Conservation (phyloP, 2,888 invertebrate genomes). For the Sylvicola fuscatus region DNA sequence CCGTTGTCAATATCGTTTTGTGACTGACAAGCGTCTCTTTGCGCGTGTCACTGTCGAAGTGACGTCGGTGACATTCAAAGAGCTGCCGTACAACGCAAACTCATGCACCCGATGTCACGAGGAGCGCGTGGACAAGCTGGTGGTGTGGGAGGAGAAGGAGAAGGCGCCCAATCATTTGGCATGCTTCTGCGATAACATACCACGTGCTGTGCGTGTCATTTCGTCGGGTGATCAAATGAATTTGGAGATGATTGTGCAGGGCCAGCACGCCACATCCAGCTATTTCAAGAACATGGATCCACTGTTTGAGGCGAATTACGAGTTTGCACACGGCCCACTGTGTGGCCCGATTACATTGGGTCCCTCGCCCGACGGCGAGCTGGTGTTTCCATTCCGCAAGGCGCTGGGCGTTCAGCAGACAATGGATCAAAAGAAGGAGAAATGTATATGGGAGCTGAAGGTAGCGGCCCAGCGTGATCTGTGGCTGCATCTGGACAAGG, state of each 20-base stretch:
- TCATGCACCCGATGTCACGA: conserved; percentile 73
- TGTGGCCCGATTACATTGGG: conserved; percentile 68
- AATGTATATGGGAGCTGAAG: conserved; percentile 64
- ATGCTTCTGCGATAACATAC: conserved; percentile 48
- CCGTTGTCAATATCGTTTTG: conserved; percentile 62
- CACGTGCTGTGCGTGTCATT: conserved; percentile 42
- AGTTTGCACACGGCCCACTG: conserved; percentile 74
- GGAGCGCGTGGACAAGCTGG: conserved; percentile 64
- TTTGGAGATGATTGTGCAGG: conserved; percentile 63
- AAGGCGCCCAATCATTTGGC: conserved; percentile 47
- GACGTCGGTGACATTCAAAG: conserved; percentile 65
- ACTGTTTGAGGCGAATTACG: conserved; percentile 68
- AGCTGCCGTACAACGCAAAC: conserved; percentile 55
- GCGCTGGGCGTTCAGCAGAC: conserved; percentile 37
- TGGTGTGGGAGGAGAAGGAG: conserved; percentile 57
- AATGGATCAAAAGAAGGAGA: conserved; percentile 43
- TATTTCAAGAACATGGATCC: conserved; percentile 74
- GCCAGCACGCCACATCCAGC: conserved; percentile 64
- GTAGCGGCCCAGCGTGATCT: conserved; percentile 69
- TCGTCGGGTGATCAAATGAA: conserved; percentile 65
- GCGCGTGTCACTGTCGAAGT: conserved; percentile 63
- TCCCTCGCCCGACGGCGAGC: conserved; percentile 63
- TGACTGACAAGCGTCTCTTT: conserved; percentile 62
- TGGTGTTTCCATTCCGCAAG: conserved; percentile 72
- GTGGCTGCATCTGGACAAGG: conserved; percentile 72